Base-by-base conservation (phyloP, 2,888 invertebrate species). In the Orthosia gothica region DNA sequence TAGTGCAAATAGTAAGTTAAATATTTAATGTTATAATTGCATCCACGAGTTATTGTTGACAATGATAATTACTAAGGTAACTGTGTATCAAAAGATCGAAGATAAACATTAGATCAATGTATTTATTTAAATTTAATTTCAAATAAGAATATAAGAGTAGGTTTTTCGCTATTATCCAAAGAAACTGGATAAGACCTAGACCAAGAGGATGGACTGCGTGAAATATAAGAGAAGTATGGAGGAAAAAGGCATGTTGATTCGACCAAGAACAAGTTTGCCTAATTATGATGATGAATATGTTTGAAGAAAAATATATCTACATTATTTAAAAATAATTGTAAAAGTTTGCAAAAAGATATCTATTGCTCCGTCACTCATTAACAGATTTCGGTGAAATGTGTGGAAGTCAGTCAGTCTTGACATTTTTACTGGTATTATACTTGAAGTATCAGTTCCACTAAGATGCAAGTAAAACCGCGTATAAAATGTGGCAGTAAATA, bases 11-110 rank as follows among this genome's bases (percentile, higher is more conserved):
- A 40, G 40, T 80, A 66, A 54, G 18, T 52, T 74, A 45, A 65
- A 74, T 74, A 77, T 74, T 77, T 62, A 23, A 80, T 79, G 50
- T 52, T 13, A 52, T 65, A 32, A 65, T 72, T 54, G n/a, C 58
- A 68, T 16, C 5, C n/a, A 76, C 20, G 20, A 23, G 52, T 54
- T 47, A 26, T 1, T 70, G 18, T 23, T 63, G 32, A 63, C 32
- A 18, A 16, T 12, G 1, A 26, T 1, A 47, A 47, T 76, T 49
- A 45, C 5, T 40, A 71, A 49, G 5, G 49, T 45, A 18, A 20
- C 32, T 7, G 5, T 55, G 18, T 23, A 23, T 13, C 15, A 2
- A 20, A 12, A 26, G 13, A 54, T 54, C 2, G 12, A 63, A 57
- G 20, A 26, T 2, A 26, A 54, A 23, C 15, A 47, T 15, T 40